Evolutionary conservation across 2,797 vertebrate species (phyloP), one percentile per base, ranked within the genome.

Genomic region (Thunnus albacares): DNA sequence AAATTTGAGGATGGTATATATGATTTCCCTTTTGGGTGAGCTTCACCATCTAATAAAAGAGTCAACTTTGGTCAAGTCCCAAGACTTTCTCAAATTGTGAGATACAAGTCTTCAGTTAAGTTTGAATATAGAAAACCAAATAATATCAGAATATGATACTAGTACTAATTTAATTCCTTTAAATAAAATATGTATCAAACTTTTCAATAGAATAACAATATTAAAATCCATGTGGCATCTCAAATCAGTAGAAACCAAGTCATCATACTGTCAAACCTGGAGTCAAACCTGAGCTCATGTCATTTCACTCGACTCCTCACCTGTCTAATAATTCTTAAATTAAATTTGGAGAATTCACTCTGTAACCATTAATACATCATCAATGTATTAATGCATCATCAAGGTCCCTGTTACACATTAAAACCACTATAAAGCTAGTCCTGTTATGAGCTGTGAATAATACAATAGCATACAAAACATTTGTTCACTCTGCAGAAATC

Each of bases 21-120:
- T 43, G 24, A 57, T 59, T 66, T 41, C 18, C 28, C n/a, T 60
- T 75, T 43, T 28, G 26, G 0, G 38, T 68, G 41, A 79, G 59
- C 38, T 43, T 75, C 22, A 55, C 13, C 18, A 18, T 69, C 26
- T 49, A 53, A 67, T 5, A 66, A 2, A 77, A 6, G 24, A 61
- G 22, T 59, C n/a, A 72, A 69, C 68, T 79, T 61, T 67, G 55
- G 64, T 76, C 28, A 55, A 72, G 53, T 43, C 57, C 58, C 17
- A 24, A n/a, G 57, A 45, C 41, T 22, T n/a, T 49, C 49, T 77
- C 1, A 38, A 18, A 52, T 65, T 15, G 6, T 18, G 8, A 76
- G 20, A 80, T 47, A 12, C n/a, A 59, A 70, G n/a, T 35, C 6
- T 69, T 64, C 15, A 35, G 5, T 5, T 35, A 12, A 69, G 41